phyloP scores from a whole-genome alignment of 2,888 invertebrate genomes.

The Erpobdella octoculata region DNA sequence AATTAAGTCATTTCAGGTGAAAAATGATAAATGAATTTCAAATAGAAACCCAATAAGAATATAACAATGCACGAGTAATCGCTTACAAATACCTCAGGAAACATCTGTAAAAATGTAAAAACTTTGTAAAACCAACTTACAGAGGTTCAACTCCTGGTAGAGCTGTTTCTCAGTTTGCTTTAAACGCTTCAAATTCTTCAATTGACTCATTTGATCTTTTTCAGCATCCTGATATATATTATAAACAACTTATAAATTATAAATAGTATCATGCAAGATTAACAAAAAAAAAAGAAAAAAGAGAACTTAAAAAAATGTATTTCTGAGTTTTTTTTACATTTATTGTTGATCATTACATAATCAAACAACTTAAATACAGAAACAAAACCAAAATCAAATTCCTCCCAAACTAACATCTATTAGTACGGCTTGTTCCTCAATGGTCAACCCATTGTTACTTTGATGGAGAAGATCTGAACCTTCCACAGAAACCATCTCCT shows the following conservation, averaged over 20 bases:
- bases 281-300: neutral
- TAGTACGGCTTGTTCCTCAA: slow-evolving; percentile 55
- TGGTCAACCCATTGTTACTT: too few relatives aligned
- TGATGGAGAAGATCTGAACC: too few relatives aligned
- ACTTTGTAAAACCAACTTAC: neutral
- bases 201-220: slow-evolving; percentile 50
- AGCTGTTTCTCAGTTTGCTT: neutral
- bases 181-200: neutral
- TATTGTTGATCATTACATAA: too few relatives aligned
- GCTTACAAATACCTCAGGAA: neutral
- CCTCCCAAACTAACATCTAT: slow-evolving; percentile 48
- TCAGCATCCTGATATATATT: slow-evolving; percentile 49
- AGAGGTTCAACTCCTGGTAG: neutral
- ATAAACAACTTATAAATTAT: neutral
- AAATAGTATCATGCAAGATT: neutral
- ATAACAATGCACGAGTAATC: neutral
- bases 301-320: neutral
- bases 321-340: neutral
- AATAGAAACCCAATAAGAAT: neutral
- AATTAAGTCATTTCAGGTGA: too few relatives aligned
- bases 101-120: neutral
- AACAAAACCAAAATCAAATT: slow-evolving; percentile 27
- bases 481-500: slow-evolving; percentile 46
- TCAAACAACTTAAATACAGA: neutral
- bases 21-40: neutral